Conservation (phyloP, 2,797 vertebrate species). For the Periparus ater region DNA sequence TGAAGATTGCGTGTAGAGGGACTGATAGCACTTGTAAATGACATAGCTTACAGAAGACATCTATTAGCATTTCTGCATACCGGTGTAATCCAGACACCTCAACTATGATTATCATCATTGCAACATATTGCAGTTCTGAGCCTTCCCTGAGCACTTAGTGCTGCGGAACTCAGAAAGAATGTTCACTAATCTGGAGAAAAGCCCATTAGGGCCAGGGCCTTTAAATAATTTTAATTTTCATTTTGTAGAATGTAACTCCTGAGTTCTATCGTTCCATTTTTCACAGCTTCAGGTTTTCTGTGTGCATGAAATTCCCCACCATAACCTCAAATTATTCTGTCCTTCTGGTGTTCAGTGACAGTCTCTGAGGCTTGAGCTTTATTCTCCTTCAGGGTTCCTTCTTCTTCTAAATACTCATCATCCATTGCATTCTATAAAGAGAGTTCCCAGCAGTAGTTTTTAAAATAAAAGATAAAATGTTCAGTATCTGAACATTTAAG, state of each 20-base stretch:
- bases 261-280: slow-evolving; percentile 15
- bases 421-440: slow-evolving; percentile 72
- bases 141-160: background rate
- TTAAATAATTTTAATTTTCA: background rate
- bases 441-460: slow-evolving; percentile 79
- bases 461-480: slow-evolving; percentile 78
- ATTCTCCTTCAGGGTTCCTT: slow-evolving; percentile 72
- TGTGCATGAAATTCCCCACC: slow-evolving; percentile 23
- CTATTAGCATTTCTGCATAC: background rate
- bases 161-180: background rate
- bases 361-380: slow-evolving; percentile 70
- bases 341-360: slow-evolving; percentile 60
- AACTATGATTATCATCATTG: background rate
- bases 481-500: slow-evolving; percentile 72
- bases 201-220: background rate
- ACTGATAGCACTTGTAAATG: background rate
- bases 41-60: background rate
- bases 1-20: background rate
- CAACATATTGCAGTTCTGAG: background rate
- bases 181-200: background rate
- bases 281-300: slow-evolving; percentile 23
- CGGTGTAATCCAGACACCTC: background rate
- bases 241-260: background rate
- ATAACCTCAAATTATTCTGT: slow-evolving; percentile 70
- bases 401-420: slow-evolving; percentile 77